Evolutionary conservation across 92 coral and sea anemone genomes (phyloP), one percentile per base, ranked within the genome.

Genomic region (Plumapathes pennacea): DNA sequence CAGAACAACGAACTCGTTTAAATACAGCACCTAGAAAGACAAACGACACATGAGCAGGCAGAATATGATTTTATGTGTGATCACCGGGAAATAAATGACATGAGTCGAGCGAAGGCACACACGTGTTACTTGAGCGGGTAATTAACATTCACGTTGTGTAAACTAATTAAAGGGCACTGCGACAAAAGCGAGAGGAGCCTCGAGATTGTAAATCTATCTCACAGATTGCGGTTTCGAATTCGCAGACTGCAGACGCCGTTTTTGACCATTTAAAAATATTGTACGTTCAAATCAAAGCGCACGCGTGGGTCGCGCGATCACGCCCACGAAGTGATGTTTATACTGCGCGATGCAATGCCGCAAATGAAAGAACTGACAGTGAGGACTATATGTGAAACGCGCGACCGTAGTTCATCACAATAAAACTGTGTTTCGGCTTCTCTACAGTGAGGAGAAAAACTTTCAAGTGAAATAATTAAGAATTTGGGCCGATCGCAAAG

Each of bases 1-100:
- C 29, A 94, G 85, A 29, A 82, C 65, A 22, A 94, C 85, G 27
- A 86, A 80, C 25, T 94, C 99, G 57, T 89, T 90, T 46, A 94
- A 64, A 51, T 90, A 84, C 34, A 94, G 83, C 44, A 85, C 96
- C 99, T 94, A 62, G 15, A 41, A 38, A 40, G 42, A 43, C 65
- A 40, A 64, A 38, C 28, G 34, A 44, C 23, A 65, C 21, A 77
- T 44, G 54, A 36, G 54, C 42, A 70, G 28, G 39, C 43, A 60
- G 40, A 53, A 60, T 38, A 38, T 54, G 38, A 64, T 59, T 42
- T 25, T 78, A 61, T 66, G 73, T 66, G 73, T 54, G 68, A 50
- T 72, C 80, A 39, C 44, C 5, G 57, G 23, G 28, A 55, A 59
- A 33, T 36, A 30, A 20, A 59, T 53, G 49, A 67, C 71, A 60